Evolutionary conservation across 92 coral and sea anemone genomes (phyloP).

Genomic region (Parazoanthus darwini): DNA sequence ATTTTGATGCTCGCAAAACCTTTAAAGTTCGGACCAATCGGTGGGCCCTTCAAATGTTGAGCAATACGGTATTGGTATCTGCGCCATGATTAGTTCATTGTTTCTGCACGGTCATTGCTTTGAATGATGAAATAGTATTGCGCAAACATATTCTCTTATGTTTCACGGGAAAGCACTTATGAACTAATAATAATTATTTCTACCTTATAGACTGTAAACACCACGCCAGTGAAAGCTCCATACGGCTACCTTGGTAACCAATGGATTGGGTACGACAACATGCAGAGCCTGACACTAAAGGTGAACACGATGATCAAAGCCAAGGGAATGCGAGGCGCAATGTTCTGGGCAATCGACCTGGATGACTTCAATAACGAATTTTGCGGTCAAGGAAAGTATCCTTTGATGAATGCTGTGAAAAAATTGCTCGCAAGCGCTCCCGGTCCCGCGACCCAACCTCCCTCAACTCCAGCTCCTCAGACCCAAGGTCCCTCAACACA

Average conservation of each 20-base stretch:
- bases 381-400: slow-evolving; percentile 70
- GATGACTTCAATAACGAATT: slow-evolving; percentile 65
- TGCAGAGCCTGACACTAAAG: slow-evolving; percentile 61
- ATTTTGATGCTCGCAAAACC: no score
- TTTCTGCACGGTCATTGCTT: no score
- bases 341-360: slow-evolving; percentile 84
- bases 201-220: slow-evolving; percentile 12
- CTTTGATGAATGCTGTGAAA: slow-evolving; percentile 75
- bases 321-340: slow-evolving; percentile 69
- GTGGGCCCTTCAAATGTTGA: no score
- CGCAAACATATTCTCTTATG: no score
- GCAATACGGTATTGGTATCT: no score
- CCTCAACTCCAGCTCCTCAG: neutral
- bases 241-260: slow-evolving; percentile 76
- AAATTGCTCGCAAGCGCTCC: slow-evolving; percentile 40
- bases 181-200: slow-evolving; percentile 45
- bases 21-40: no score
- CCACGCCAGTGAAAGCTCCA: slow-evolving; percentile 58
- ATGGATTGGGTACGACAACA: slow-evolving; percentile 83
- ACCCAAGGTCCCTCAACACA: neutral
- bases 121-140: no score
- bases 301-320: slow-evolving; percentile 62
- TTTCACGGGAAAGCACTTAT: no score
- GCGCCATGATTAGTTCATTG: no score
- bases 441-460: neutral